Evolutionary conservation across 2,797 vertebrate genomes (phyloP).

Genomic region (Dryobates pubescens): DNA sequence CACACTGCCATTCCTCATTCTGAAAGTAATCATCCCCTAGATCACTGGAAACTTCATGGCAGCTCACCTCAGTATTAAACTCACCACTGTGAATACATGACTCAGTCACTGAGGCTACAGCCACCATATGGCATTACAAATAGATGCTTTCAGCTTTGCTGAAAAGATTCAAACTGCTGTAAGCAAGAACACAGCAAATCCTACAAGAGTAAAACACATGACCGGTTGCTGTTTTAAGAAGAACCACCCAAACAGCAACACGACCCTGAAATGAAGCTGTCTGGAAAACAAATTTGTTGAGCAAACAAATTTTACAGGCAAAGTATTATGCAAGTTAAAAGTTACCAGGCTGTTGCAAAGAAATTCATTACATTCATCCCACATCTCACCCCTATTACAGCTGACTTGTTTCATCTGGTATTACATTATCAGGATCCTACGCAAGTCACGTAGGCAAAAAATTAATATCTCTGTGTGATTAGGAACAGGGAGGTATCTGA

Average conservation of each 20-base stretch:
- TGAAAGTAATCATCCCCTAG: not conserved
- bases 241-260: not conserved
- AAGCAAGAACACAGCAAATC: not conserved
- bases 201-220: not conserved
- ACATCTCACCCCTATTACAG: not conserved
- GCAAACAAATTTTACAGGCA: slow-evolving; percentile 11
- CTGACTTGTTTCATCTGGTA: not conserved
- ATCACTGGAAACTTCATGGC: not conserved
- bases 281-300: slow-evolving; percentile 18
- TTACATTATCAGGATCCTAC: not conserved
- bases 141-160: not conserved
- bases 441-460: slow-evolving; percentile 2
- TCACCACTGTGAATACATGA: not conserved
- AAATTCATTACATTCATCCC: not conserved
- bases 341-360: slow-evolving; percentile 7
- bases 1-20: not conserved
- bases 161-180: not conserved
- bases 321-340: not conserved
- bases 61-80: not conserved
- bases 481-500: not conserved
- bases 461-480: not conserved
- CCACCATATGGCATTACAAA: not conserved
- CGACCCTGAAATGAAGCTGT: not conserved
- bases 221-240: not conserved
- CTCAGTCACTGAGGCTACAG: not conserved